A percentile compares a stretch with the other conserved stretches of the same genome.
Conservation (phyloP, 2,888 invertebrate genomes). For the Mantis religiosa region DNA sequence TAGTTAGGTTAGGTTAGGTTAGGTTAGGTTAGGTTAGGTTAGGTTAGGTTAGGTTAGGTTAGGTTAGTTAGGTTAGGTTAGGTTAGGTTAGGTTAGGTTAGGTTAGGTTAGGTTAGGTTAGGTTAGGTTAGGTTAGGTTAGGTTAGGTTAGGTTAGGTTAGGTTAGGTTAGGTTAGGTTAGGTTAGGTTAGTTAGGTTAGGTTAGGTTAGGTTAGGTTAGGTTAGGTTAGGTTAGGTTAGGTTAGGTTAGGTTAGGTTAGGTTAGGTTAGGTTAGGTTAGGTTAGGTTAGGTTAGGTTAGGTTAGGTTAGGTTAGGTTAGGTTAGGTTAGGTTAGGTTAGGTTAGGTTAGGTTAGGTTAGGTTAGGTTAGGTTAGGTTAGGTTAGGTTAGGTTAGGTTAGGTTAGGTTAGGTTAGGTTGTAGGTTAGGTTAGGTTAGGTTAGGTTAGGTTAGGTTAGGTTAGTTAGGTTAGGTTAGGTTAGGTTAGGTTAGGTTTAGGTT, state of each 20-base stretch:
- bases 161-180: background rate
- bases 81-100: too few species aligned
- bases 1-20: conserved; percentile 34
- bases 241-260: background rate
- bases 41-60: conserved; percentile 30
- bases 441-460: background rate
- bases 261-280: background rate
- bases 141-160: background rate
- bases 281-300: background rate
- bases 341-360: background rate
- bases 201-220: background rate
- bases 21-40: conserved; percentile 31
- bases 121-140: background rate
- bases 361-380: background rate
- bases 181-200: background rate
- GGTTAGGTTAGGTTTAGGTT: background rate
- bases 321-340: background rate
- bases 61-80: conserved; percentile 19
- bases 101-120: too few species aligned
- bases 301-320: background rate
- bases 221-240: background rate
- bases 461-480: too few species aligned
- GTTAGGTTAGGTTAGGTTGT: too few species aligned
- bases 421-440: background rate
- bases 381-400: background rate